Base-by-base conservation (phyloP, 2,888 invertebrate genomes). In the Eulithis testata region DNA sequence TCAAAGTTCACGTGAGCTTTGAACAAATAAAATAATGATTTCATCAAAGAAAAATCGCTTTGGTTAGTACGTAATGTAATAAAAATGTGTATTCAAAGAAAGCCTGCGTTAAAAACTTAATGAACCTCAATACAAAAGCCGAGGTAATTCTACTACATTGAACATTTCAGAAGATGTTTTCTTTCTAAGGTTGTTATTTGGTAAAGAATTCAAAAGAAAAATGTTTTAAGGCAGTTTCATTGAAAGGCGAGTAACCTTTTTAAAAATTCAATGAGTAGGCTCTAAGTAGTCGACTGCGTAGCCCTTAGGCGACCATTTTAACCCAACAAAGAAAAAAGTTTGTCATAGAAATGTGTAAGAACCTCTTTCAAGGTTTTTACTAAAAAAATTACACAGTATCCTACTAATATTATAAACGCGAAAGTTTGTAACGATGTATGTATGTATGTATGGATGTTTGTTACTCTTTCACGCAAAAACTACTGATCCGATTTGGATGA, bases 161-260 rank as follows among this genome's bases (percentile, higher is more conserved):
- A 45, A 21, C 14, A 27, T 52, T 47, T 44, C n/a, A 9, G 12
- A 12, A 43, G 51, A 45, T 31, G 11, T 44, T 44, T 52, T 51
- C 36, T 45, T 37, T 37, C 40, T 40, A 3, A 37, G 14, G 31
- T 31, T 14, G 31, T 31, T 14, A 14, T 60, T 60, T 54, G n/a
- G 9, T 53, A 6, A 45, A 12, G 52, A 53, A 53, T 60, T 49
- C 60, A 54, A 60, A 60, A 21, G 60, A 60, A 36, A 31, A 27
- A 27, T 52, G 9, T 36, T 27, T 27, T 11, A 50, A 2, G 50
- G 6, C 8, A 8, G n/a, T 5, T 14, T 36, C 2, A 40, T 40
- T 51, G 49, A 9, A 36, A 56, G 45, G 9, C 2, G n/a, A 14
- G 21, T 43, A n/a, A 54, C 11, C 21, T 21, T 11, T 54, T 54